phyloP scores from a whole-genome alignment of 2,888 invertebrate genomes.

The Trisateles emortualis region DNA sequence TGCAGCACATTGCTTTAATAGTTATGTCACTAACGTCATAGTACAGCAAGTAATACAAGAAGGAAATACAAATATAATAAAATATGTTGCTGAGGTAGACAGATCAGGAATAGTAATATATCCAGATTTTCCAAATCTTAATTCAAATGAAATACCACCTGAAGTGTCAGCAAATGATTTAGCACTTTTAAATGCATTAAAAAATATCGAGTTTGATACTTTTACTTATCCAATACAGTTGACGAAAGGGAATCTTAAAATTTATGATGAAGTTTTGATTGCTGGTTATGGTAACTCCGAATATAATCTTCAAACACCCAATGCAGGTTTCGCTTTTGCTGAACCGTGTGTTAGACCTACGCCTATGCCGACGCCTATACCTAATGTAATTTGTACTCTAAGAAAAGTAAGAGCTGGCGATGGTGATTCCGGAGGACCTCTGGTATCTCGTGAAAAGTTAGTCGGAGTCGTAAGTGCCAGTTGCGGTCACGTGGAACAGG shows the following conservation, averaged over 20 bases:
- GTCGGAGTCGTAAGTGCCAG: conserved; percentile 46
- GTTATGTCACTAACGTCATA: not conserved
- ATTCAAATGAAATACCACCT: not conserved
- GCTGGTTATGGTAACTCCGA: conserved; percentile 47
- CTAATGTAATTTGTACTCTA: conserved; percentile 42
- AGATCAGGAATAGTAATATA: not conserved
- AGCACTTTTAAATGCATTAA: conserved; percentile 42
- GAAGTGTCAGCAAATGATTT: conserved; percentile 37
- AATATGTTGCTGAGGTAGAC: not conserved
- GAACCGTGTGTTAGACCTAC: too few relatives aligned
- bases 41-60: not conserved
- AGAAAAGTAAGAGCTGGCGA: conserved; percentile 32
- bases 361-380: not conserved
- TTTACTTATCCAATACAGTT: conserved; percentile 35
- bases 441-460: conserved; percentile 37
- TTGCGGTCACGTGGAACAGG: conserved; percentile 22
- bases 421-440: conserved; percentile 54
- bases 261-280: conserved; percentile 30
- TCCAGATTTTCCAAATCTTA: not conserved
- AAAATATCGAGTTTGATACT: conserved; percentile 30
- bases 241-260: conserved; percentile 1
- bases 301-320: conserved; percentile 15
- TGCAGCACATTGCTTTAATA: conserved; percentile 50
- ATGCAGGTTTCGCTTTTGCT: conserved; percentile 42
- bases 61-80: not conserved